These are phyloP conservation scores for Drosophila elegans DNA, from an alignment of 1,140 invertebrate genomes.

Conservation along the genomic window DNA sequence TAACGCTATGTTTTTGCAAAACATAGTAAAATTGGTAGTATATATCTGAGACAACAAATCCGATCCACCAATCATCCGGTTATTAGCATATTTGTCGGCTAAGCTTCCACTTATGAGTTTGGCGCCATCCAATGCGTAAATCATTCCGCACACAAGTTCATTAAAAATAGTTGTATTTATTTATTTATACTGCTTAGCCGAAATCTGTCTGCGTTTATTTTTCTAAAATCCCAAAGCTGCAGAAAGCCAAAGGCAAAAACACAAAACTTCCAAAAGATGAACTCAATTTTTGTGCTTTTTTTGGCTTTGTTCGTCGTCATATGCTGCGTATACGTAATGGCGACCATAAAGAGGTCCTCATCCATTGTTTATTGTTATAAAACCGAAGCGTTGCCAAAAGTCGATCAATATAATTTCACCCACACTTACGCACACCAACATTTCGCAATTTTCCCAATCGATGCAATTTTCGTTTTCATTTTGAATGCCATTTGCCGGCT, in stretches of 20 bases:
- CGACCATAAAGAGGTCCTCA: constrained; percentile 36
- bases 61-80: constrained; percentile 21
- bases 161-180: constrained; percentile 49
- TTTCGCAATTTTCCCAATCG: constrained; percentile 69
- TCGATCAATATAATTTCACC: constrained; percentile 26
- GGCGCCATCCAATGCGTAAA: constrained; percentile 27
- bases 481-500: constrained; percentile 63
- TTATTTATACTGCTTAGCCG: constrained; percentile 29
- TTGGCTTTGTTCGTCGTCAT: constrained; percentile 3
- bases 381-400: constrained; percentile 33
- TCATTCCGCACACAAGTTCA: constrained; percentile 34
- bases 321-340: constrained; percentile 73
- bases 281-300: constrained; percentile 51
- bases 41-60: constrained; percentile 18
- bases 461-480: constrained; percentile 79
- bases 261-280: constrained; percentile 41
- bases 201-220: constrained; percentile 58
- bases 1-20: not conserved
- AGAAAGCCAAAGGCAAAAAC: constrained; percentile 31
- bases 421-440: constrained; percentile 9
- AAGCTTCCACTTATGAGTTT: constrained; percentile 13
- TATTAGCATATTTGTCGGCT: constrained; percentile 28
- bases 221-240: constrained; percentile 16
- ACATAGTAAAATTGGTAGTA: constrained; percentile 1
- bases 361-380: constrained; percentile 61